A percentile compares a stretch with the other conserved stretches of the same genome.
These are phyloP conservation scores for Pagrus major DNA, from an alignment of 2,113 vertebrate genomes.

Conservation along the genomic window DNA sequence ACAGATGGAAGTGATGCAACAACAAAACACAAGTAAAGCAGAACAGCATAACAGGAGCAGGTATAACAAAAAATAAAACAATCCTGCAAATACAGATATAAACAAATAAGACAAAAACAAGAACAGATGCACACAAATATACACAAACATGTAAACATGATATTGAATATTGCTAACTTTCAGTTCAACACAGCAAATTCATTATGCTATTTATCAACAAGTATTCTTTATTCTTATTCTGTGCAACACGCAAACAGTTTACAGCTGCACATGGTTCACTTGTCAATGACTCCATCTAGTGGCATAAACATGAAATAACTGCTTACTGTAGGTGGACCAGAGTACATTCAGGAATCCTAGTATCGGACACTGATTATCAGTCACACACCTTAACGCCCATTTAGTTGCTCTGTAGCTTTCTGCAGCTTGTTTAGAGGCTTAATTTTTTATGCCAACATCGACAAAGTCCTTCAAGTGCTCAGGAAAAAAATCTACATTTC, in stretches of 20 bases:
- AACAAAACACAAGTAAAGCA: not conserved
- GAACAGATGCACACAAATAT: not conserved
- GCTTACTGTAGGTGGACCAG: not conserved
- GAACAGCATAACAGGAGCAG: not conserved
- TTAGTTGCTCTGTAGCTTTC: not conserved
- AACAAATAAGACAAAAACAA: not conserved
- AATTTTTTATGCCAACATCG: not conserved
- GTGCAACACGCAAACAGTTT: not conserved
- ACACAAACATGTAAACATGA: not conserved
- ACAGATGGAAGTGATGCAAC: not conserved
- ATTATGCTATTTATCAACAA: not conserved
- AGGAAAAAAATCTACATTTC: too few relatives aligned
- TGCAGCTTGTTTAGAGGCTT: not conserved
- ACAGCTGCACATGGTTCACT: not conserved
- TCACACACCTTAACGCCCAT: not conserved
- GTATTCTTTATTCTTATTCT: not conserved
- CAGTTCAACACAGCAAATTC: not conserved
- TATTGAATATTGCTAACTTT: not conserved
- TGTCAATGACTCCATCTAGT: slow-evolving; percentile 58
- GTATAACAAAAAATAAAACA: not conserved
- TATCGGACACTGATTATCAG: not conserved
- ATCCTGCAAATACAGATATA: not conserved
- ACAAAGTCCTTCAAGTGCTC: too few relatives aligned
- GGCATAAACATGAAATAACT: not conserved
- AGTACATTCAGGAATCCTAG: not conserved